Evolutionary conservation across 2,113 vertebrate genomes (phyloP).

Genomic region (Urocynchramus pylzowi): DNA sequence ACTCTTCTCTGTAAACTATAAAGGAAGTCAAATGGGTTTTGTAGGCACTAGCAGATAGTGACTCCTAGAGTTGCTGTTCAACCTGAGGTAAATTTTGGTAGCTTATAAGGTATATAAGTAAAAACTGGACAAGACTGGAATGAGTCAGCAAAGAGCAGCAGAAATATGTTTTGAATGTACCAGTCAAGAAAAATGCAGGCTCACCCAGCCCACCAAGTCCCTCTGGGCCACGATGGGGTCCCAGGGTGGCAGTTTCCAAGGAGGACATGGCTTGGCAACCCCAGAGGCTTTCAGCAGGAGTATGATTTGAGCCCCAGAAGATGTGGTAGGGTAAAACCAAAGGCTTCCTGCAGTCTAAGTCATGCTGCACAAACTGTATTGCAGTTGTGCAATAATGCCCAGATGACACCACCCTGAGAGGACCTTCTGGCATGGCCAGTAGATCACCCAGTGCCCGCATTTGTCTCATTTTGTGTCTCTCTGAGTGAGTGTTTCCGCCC

Average conservation of each 20-base stretch:
- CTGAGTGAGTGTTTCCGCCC: not conserved
- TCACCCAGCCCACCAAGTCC: accelerated
- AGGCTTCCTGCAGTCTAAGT: not conserved
- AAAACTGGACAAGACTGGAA: not conserved
- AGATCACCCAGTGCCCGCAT: not conserved
- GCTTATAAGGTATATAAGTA: accelerated
- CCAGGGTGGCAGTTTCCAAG: not conserved
- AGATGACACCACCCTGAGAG: not conserved
- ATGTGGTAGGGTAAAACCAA: not conserved
- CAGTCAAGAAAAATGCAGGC: accelerated
- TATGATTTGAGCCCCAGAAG: not conserved
- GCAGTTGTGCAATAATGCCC: accelerated
- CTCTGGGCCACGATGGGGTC: accelerated
- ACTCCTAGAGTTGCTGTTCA: not conserved
- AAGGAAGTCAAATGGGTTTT: not conserved
- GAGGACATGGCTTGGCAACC: accelerated
- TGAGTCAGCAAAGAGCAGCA: not conserved
- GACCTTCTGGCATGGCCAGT: not conserved
- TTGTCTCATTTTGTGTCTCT: not conserved
- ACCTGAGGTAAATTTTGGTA: not conserved
- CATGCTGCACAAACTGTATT: accelerated
- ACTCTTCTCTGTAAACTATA: not conserved
- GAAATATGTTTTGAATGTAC: not conserved
- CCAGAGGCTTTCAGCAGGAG: not conserved
- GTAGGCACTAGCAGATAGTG: not conserved